These are phyloP conservation scores for Alfaro cultratus DNA, from an alignment of 2,797 vertebrate genomes.

Conservation along the genomic window DNA sequence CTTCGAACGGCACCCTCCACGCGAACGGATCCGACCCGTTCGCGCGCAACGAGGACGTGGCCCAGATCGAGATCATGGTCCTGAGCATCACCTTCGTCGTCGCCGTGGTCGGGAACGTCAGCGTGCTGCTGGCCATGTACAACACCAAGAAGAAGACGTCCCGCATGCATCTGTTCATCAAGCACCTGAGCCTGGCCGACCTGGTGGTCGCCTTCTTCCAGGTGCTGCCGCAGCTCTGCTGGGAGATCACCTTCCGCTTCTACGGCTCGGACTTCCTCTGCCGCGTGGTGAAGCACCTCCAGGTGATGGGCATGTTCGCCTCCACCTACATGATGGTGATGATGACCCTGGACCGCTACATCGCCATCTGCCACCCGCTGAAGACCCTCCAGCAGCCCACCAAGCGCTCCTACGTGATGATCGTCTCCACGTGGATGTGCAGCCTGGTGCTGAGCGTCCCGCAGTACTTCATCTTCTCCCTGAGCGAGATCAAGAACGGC, in stretches of 20 bases:
- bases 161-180: slow-evolving; percentile 96
- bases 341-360: slow-evolving; percentile 97
- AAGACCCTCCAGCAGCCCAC: slow-evolving; percentile 94
- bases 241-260: slow-evolving; percentile 95
- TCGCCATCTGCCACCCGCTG: slow-evolving; percentile 96
- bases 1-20: slow-evolving; percentile 53
- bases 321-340: slow-evolving; percentile 98
- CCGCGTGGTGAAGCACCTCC: slow-evolving; percentile 93
- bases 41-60: slow-evolving; percentile 89
- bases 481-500: slow-evolving; percentile 88
- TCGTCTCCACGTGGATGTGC: slow-evolving; percentile 89
- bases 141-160: slow-evolving; percentile 93
- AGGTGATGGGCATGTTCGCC: slow-evolving; percentile 96
- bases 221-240: slow-evolving; percentile 95
- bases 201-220: slow-evolving; percentile 97
- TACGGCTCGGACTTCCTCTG: slow-evolving; percentile 93
- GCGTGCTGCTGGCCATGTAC: slow-evolving; percentile 90
- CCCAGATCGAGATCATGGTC: slow-evolving; percentile 92
- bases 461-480: slow-evolving; percentile 95
- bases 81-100: slow-evolving; percentile 91
- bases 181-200: slow-evolving; percentile 94
- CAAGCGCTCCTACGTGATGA: slow-evolving; percentile 90
- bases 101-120: slow-evolving; percentile 90
- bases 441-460: slow-evolving; percentile 91
- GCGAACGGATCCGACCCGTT: slow-evolving; percentile 75